Evolutionary conservation across 2,888 invertebrate species (phyloP), one percentile per base, ranked within the genome.

Genomic region (Pheosia gnoma): DNA sequence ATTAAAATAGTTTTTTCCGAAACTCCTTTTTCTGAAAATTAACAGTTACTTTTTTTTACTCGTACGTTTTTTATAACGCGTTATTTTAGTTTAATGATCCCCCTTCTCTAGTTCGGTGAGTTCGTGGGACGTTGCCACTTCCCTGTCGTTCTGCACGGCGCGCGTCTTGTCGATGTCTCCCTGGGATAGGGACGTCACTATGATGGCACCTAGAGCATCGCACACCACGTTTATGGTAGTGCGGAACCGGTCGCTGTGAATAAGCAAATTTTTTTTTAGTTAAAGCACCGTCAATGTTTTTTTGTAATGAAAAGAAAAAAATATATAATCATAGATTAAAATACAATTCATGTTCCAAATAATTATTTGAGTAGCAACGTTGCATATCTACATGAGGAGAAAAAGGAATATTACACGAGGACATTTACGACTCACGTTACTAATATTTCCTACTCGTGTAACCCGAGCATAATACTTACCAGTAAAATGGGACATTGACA

Each of bases 221-320:
- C 99, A 99, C 88, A 98, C 96, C 45, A 99, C 99, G 89, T 99
- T 99, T 79, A 99, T 95, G 81, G 97, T 96, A 82, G 98, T 96
- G 84, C 97, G 95, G 95, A 97, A 97, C 74, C 97, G 96, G 89
- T 97, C 97, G 66, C 97, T 97, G 86, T 38, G 93, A 92, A 66
- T 6, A 52, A 25, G 25, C 0, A 25, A 52, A 52, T 9, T 0
- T 0, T 9, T 25, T 52, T 9, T 9, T 43, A 39, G n/a, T n/a
- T n/a, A n/a, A n/a, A n/a, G n/a, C n/a, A n/a, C n/a, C n/a, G n/a
- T n/a, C n/a, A n/a, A n/a, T n/a, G n/a, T n/a, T n/a, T n/a, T n/a
- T n/a, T n/a, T n/a, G n/a, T n/a, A n/a, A n/a, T n/a, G n/a, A n/a
- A n/a, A n/a, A n/a, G n/a, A n/a, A n/a, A n/a, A n/a, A n/a, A n/a